Evolutionary conservation across 2,113 vertebrate genomes (phyloP), one percentile per base, ranked within the genome.

Genomic region (Paraplagusia blochii): DNA sequence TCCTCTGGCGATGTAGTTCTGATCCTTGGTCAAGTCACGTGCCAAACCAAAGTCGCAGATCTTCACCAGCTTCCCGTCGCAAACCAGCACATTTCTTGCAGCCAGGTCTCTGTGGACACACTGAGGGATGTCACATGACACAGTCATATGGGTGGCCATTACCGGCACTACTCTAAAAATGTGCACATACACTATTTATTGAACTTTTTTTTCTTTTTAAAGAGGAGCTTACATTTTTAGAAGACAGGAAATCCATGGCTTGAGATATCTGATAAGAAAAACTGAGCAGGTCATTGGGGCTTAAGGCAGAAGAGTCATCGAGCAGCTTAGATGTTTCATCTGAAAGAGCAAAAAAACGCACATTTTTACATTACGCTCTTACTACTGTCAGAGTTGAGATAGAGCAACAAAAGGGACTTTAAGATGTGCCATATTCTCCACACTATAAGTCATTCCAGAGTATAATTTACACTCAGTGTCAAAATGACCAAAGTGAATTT

Each of bases 171-270:
- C 22, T 29, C 6, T 4, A 29, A 29, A 38, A 38, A 38, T 1
- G 17, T 45, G 44, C 17, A 10, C 16, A 42, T 13, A 42, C 11
- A 42, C 40, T 13, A 13, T 11, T 42, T 5, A 44, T 15, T 1
- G 22, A 13, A 13, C 5, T 13, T 9, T 9, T 34, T 22, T 12
- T 6, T 11, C 1, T 29, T 46, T 53, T 35, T 1, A 9, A 9
- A n/a, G 4, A 14, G 10, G 7, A 14, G 33, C 44, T 0, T 84
- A 98, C 97, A 0, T 96, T 96, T 90, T 93, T 95, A 40, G 92
- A 92, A 22, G 94, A 91, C 33, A 99, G 89, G 86, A 98, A 98
- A 53, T 94, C 89, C 96, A 99, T 95, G 63, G 95, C 97, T 8
- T 94, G 91, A 62, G 94, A 90, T 72, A 97, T 91, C 69, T 99